phyloP scores from a whole-genome alignment of 2,888 invertebrate species.

The Ctena decussata region DNA sequence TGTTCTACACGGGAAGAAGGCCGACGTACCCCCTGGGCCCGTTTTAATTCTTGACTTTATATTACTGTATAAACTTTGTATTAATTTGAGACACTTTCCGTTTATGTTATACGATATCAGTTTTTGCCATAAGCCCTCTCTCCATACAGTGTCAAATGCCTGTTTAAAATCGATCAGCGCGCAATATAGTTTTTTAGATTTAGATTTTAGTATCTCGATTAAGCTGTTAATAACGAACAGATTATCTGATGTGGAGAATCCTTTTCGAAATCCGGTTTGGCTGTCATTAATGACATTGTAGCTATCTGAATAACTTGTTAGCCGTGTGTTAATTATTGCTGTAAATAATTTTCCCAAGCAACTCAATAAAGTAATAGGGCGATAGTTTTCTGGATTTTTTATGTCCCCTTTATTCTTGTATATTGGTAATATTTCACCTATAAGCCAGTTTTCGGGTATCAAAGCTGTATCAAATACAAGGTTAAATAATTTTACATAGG shows the following conservation, averaged over 20 bases:
- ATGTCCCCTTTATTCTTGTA: constrained; percentile 26
- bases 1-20: neutral
- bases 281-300: constrained; percentile 12
- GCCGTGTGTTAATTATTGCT: constrained; percentile 16
- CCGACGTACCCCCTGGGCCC: neutral
- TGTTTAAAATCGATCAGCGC: constrained; percentile 23
- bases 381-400: constrained; percentile 22
- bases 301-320: neutral
- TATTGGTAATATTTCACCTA: constrained; percentile 29
- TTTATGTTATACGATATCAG: neutral
- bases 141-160: constrained; percentile 17
- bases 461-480: constrained; percentile 17
- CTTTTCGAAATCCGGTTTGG: constrained; percentile 26
- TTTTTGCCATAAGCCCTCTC: constrained; percentile 30
- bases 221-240: constrained; percentile 19
- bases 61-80: constrained; percentile 13
- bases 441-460: constrained; percentile 20
- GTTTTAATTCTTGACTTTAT: neutral
- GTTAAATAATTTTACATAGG: constrained; percentile 11
- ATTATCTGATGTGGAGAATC: constrained; percentile 32
- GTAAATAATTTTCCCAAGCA: constrained; percentile 44
- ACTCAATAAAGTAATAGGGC: constrained; percentile 24
- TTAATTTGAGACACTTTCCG: constrained; percentile 2
- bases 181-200: constrained; percentile 5
- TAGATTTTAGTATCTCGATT: neutral